Conservation (phyloP, 1,140 invertebrate genomes). For the Drosophila sucinea region DNA sequence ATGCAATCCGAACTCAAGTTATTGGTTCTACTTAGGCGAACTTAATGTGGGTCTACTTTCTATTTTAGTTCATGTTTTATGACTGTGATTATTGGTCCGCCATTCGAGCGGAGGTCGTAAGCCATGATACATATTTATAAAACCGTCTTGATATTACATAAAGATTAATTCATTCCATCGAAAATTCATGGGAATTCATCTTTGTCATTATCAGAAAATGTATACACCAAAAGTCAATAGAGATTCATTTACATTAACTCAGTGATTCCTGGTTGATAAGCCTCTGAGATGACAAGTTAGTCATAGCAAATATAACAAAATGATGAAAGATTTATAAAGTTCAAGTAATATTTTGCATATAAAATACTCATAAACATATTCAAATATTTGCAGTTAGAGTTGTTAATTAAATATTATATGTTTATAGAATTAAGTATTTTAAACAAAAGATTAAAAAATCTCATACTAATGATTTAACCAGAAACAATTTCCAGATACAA, state of each 20-base stretch:
- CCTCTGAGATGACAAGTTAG: too few relatives aligned
- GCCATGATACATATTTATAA: not conserved
- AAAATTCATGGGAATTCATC: not conserved
- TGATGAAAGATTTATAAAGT: too few relatives aligned
- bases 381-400: too few relatives aligned
- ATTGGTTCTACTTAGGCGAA: not conserved
- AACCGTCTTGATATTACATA: not conserved
- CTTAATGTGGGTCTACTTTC: slow-evolving; percentile 41
- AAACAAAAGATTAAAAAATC: too few relatives aligned
- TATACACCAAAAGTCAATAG: not conserved
- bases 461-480: too few relatives aligned
- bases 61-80: slow-evolving; percentile 53
- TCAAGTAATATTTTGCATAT: too few relatives aligned
- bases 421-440: too few relatives aligned
- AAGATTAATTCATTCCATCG: not conserved
- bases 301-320: too few relatives aligned
- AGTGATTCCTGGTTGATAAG: not conserved
- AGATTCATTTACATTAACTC: not conserved
- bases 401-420: too few relatives aligned
- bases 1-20: slow-evolving; percentile 54
- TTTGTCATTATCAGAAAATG: not conserved
- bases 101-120: slow-evolving; percentile 33
- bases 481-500: too few relatives aligned
- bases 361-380: too few relatives aligned
- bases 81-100: slow-evolving; percentile 10